These are phyloP conservation scores for Epizoanthus illoricatus DNA, from an alignment of 92 coral and sea anemone genomes.

Conservation along the genomic window DNA sequence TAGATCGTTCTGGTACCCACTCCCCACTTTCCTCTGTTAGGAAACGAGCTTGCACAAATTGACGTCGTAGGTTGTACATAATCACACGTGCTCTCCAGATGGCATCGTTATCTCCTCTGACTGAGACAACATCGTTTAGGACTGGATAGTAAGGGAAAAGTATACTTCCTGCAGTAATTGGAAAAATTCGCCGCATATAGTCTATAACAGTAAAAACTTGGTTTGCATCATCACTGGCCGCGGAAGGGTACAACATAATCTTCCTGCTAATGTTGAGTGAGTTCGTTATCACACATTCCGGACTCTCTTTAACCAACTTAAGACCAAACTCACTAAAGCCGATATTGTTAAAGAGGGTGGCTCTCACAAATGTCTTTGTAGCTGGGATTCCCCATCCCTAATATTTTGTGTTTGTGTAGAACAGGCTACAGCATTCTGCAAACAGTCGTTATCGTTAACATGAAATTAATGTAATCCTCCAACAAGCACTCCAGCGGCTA, in stretches of 20 bases:
- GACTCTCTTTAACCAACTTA: constrained; percentile 42
- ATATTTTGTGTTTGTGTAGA: not conserved
- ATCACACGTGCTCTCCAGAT: constrained; percentile 11
- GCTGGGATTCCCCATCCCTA: not conserved
- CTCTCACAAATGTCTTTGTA: constrained; percentile 4
- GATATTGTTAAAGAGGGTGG: constrained; percentile 17
- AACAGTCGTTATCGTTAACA: constrained; percentile 2
- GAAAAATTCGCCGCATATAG: constrained; percentile 55
- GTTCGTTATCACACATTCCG: constrained; percentile 28
- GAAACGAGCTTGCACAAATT: not conserved
- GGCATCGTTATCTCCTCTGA: not conserved
- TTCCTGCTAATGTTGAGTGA: constrained; percentile 51
- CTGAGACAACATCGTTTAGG: constrained; percentile 50
- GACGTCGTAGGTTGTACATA: not conserved
- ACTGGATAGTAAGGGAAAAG: constrained; percentile 59
- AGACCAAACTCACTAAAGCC: constrained; percentile 49
- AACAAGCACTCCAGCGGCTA: constrained; percentile 47
- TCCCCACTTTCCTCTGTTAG: not conserved
- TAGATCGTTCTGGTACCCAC: constrained; percentile 8
- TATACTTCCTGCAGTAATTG: constrained; percentile 50
- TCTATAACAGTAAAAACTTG: constrained; percentile 47
- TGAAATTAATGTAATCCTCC: constrained; percentile 40
- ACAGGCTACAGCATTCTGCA: not conserved
- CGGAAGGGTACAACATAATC: constrained; percentile 48
- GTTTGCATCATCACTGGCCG: constrained; percentile 36